phyloP scores from a whole-genome alignment of 35 echinoderm and acorn worm species.

The Apostichopus japonicus region DNA sequence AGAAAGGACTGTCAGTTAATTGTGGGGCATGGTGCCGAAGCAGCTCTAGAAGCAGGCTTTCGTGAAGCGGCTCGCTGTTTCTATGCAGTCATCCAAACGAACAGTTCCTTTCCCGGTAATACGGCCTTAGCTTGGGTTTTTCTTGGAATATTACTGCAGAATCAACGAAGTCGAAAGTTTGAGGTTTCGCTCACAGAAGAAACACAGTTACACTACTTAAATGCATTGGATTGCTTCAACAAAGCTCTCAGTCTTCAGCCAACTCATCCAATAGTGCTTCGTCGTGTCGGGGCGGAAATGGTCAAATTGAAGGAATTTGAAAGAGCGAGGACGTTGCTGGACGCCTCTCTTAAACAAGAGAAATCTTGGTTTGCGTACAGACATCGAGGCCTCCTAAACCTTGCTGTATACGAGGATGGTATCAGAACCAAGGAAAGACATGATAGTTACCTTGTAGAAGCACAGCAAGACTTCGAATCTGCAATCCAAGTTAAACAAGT shows the following conservation, averaged over 20 bases:
- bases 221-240: conserved; percentile 69
- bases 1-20: conserved; percentile 75
- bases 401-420: conserved; percentile 74
- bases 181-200: conserved; percentile 41
- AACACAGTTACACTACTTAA: conserved; percentile 37
- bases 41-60: conserved; percentile 40
- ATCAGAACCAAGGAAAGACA: background rate
- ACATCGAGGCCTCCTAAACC: conserved; percentile 64
- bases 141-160: conserved; percentile 72
- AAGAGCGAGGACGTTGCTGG: conserved; percentile 60
- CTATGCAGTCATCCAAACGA: conserved; percentile 62
- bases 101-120: conserved; percentile 31
- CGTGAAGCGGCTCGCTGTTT: conserved; percentile 69
- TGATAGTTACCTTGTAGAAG: conserved; percentile 50
- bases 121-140: conserved; percentile 79
- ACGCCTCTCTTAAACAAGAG: conserved; percentile 59
- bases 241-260: conserved; percentile 67
- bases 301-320: conserved; percentile 59
- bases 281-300: conserved; percentile 64
- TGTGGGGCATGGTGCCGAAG: conserved; percentile 37
- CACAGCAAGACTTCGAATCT: conserved; percentile 60
- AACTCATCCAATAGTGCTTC: conserved; percentile 57
- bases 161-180: conserved; percentile 56
- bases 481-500: conserved; percentile 73
- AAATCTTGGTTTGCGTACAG: conserved; percentile 80